These are phyloP conservation scores for Heliconius hermathena DNA, from an alignment of 1,140 invertebrate genomes.

Conservation along the genomic window DNA sequence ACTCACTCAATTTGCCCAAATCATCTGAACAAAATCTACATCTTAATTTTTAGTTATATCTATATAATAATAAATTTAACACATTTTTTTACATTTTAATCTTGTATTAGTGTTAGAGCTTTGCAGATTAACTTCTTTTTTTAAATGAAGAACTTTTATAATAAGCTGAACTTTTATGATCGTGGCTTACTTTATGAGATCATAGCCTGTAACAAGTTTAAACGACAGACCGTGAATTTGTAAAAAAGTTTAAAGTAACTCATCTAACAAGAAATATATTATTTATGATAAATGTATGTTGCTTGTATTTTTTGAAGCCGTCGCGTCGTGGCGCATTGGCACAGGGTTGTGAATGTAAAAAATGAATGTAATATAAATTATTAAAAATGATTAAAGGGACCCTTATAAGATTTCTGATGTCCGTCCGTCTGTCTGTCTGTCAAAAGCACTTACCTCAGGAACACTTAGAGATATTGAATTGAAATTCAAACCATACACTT, in stretches of 20 bases:
- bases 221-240: background rate
- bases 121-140: background rate
- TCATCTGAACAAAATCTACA: too few species aligned
- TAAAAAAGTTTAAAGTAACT: conserved; percentile 2
- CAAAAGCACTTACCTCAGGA: too few species aligned
- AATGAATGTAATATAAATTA: too few species aligned
- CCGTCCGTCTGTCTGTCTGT: too few species aligned
- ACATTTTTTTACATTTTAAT: background rate
- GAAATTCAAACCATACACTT: too few species aligned
- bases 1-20: too few species aligned
- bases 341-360: too few species aligned
- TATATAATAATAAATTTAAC: background rate
- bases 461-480: too few species aligned
- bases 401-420: too few species aligned
- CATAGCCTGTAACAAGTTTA: conserved; percentile 11
- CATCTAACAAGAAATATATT: background rate
- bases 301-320: too few species aligned
- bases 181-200: background rate
- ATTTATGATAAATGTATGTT: background rate
- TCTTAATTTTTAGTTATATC: background rate
- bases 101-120: background rate
- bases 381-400: too few species aligned
- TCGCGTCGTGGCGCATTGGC: too few species aligned
- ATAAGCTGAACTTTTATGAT: conserved; percentile 3
- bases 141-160: conserved; percentile 10